These are phyloP conservation scores for Drosophila burlai DNA, from an alignment of 1,140 invertebrate genomes.

Conservation along the genomic window DNA sequence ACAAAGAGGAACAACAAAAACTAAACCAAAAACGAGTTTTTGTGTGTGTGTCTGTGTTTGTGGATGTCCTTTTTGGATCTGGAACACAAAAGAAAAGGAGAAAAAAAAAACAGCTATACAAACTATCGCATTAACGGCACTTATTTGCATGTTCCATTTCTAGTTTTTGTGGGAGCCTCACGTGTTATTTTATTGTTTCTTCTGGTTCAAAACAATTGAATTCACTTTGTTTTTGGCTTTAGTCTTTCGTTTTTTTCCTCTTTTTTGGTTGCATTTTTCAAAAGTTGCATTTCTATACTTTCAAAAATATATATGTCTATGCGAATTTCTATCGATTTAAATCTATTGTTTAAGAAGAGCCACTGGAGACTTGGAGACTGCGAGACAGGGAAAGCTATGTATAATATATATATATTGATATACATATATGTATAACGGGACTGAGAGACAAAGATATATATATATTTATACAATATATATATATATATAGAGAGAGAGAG, in stretches of 20 bases:
- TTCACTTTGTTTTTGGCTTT: slow-evolving; percentile 54
- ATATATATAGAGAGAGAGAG: slow-evolving; percentile 14
- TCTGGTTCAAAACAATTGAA: slow-evolving; percentile 35
- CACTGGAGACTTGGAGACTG: slow-evolving; percentile 23
- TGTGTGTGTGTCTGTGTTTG: slow-evolving; percentile 22
- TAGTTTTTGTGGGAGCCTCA: slow-evolving; percentile 19
- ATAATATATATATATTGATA: slow-evolving; percentile 1
- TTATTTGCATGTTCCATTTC: slow-evolving; percentile 8
- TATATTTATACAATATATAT: slow-evolving; percentile 13
- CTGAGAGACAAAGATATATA: slow-evolving; percentile 24
- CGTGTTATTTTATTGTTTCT: slow-evolving; percentile 36
- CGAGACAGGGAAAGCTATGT: slow-evolving; percentile 5
- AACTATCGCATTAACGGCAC: slow-evolving; percentile 46
- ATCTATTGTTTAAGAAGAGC: slow-evolving; percentile 53
- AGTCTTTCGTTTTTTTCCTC: slow-evolving; percentile 42
- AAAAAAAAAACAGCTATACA: slow-evolving; percentile 32
- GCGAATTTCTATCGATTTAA: slow-evolving; percentile 54
- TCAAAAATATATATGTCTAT: slow-evolving; percentile 73
- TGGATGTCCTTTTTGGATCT: slow-evolving; percentile 35
- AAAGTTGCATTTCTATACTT: slow-evolving; percentile 79
- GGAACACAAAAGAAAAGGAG: slow-evolving; percentile 19
- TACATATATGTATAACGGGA: slow-evolving; percentile 29
- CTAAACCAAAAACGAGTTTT: slow-evolving; percentile 33
- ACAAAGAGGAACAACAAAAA: slow-evolving; percentile 13
- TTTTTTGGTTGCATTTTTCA: slow-evolving; percentile 58